A percentile compares a stretch with the other conserved stretches of the same genome.
phyloP scores from a whole-genome alignment of 1,140 invertebrate species.

The Bilobella aurantiaca region DNA sequence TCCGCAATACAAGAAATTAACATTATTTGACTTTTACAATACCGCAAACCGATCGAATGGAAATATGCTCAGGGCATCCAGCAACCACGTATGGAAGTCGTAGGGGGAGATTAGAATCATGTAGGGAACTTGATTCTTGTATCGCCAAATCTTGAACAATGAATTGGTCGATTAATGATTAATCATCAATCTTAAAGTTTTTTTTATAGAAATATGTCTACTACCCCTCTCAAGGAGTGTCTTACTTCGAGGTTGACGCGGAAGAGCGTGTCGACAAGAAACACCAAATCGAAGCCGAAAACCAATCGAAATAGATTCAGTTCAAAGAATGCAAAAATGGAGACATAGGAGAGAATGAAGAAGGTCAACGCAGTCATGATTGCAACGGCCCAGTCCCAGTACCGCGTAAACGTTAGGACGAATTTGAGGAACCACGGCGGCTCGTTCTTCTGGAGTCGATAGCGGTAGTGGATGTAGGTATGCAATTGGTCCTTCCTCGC shows the following conservation, averaged over 20 bases:
- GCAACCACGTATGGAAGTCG: neutral
- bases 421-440: no score
- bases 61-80: slow-evolving; percentile 15
- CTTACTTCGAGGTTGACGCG: slow-evolving; percentile 5
- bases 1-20: no score
- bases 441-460: no score
- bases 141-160: slow-evolving; percentile 11
- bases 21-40: neutral
- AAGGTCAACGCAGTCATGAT: neutral
- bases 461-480: no score
- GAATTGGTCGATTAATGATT: neutral
- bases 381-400: no score
- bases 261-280: slow-evolving; percentile 6
- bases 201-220: no score
- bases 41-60: slow-evolving; percentile 22
- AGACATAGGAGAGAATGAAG: slow-evolving; percentile 3
- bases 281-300: slow-evolving; percentile 1
- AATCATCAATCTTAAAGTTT: neutral
- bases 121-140: neutral
- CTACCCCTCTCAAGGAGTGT: no score
- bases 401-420: no score
- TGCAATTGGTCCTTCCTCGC: no score
- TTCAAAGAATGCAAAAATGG: slow-evolving; percentile 18
- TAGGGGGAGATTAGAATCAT: slow-evolving; percentile 11
- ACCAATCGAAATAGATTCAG: neutral